These are phyloP conservation scores for Corydoras maculifer DNA, from an alignment of 2,113 vertebrate genomes.

Conservation along the genomic window DNA sequence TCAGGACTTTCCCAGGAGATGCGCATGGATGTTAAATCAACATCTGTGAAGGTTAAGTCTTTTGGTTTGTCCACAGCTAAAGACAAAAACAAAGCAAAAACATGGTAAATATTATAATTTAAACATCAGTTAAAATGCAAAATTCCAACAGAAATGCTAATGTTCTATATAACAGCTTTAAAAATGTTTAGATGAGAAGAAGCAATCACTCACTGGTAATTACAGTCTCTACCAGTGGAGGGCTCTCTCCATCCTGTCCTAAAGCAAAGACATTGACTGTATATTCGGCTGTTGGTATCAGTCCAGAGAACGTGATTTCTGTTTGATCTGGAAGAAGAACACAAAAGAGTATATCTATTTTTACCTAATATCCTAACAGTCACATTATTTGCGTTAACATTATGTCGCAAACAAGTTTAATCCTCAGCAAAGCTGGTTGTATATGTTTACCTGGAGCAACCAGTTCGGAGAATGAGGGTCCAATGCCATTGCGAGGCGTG, in stretches of 20 bases:
- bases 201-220: constrained; percentile 75
- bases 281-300: constrained; percentile 88
- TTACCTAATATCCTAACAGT: too few species aligned
- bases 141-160: too few species aligned
- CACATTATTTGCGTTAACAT: too few species aligned
- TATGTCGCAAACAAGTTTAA: too few species aligned
- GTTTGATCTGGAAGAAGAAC: constrained; percentile 76
- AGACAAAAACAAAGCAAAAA: constrained; percentile 35
- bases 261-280: constrained; percentile 80
- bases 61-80: constrained; percentile 90
- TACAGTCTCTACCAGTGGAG: constrained; percentile 78
- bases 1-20: constrained; percentile 95
- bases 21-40: constrained; percentile 88
- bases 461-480: constrained; percentile 71
- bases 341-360: neutral
- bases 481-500: constrained; percentile 75
- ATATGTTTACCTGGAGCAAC: constrained; percentile 74
- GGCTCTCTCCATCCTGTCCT: constrained; percentile 79
- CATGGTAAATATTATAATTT: neutral
- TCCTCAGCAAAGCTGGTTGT: neutral
- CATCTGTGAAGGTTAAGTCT: constrained; percentile 88
- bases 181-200: too few species aligned
- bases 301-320: constrained; percentile 84
- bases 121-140: too few species aligned
- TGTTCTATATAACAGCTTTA: too few species aligned